Base-by-base conservation (phyloP, 2,888 invertebrate species). In the Villa cingulata region DNA sequence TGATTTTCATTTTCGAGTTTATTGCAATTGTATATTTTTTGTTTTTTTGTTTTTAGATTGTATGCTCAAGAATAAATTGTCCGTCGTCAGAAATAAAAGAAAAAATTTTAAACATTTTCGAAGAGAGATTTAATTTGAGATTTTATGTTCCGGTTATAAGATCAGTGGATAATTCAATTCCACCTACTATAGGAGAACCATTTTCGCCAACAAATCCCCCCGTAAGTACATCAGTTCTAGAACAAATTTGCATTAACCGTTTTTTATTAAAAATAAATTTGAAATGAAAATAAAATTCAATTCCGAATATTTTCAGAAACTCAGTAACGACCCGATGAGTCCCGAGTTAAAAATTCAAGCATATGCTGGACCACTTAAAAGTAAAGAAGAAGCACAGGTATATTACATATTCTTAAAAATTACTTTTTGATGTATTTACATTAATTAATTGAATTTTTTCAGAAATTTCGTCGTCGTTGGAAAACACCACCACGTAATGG, bases 131-230 rank as follows among this genome's bases (percentile, higher is more conserved):
- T 73, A 92, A 87, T 71, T 88, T 95, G 56, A 78, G 81, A 36
- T 90, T 76, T 73, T 92, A 87, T 71, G 88, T 95, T 59, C 92
- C 94, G 17, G 85, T 95, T 32, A 69, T 91, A 54, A 76, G 92
- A 60, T 74, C 82, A 2, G 79, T 81, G 53, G 88, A 88, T 62
- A 82, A 80, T 61, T 80, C 81, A 55, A 65, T 78, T 12, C 81
- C 82, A 46, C 87, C 91, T 43, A 69, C 75, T 36, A 79, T 92
- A 52, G 90, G 89, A 3, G 74, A 78, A 53, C 86, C 89, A 0
- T 88, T 86, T 71, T 81, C 83, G 1, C 82, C 83, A 7, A 72
- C 73, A 3, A 70, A 71, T 53, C 83, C 83, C 29, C 81, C 81
- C 41, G 83, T 83, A 62, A 67, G 73, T 71, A 36, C 47, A 14